Evolutionary conservation across 2,113 vertebrate genomes (phyloP).

Genomic region (Odocoileus hemionus): DNA sequence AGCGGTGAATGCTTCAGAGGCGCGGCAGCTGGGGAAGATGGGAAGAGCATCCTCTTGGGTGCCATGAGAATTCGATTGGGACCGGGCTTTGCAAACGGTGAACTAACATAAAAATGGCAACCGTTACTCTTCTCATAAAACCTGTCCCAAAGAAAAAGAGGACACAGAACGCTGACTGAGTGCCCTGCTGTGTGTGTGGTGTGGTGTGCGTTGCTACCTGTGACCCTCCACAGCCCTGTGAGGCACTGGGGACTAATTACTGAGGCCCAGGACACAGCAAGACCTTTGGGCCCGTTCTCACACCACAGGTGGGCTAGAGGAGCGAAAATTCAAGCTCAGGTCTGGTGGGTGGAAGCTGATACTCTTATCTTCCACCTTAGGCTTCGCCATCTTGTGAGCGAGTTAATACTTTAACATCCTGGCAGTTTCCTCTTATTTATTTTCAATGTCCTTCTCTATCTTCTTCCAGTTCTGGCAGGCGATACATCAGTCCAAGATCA

Average conservation of each 20-base stretch:
- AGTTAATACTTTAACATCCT: rapidly evolving
- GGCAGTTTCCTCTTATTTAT: not conserved
- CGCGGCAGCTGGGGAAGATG: rapidly evolving
- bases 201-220: rapidly evolving
- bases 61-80: rapidly evolving
- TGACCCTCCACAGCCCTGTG: rapidly evolving
- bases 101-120: not conserved
- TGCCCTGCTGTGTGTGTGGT: rapidly evolving
- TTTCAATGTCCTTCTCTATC: not conserved
- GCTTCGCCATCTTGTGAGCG: rapidly evolving
- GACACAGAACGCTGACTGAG: too few species aligned
- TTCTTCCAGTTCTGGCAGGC: not conserved
- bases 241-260: not conserved
- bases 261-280: not conserved
- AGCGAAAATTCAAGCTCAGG: not conserved
- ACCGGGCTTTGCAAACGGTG: not conserved
- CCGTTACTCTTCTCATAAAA: too few species aligned
- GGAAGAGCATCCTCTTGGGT: not conserved
- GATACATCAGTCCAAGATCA: not conserved
- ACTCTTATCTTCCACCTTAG: rapidly evolving
- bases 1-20: not conserved
- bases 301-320: not conserved
- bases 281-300: rapidly evolving
- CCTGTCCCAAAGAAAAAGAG: not conserved
- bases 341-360: not conserved